phyloP scores from a whole-genome alignment of 2,888 invertebrate genomes.

The Priocnemis perturbator region DNA sequence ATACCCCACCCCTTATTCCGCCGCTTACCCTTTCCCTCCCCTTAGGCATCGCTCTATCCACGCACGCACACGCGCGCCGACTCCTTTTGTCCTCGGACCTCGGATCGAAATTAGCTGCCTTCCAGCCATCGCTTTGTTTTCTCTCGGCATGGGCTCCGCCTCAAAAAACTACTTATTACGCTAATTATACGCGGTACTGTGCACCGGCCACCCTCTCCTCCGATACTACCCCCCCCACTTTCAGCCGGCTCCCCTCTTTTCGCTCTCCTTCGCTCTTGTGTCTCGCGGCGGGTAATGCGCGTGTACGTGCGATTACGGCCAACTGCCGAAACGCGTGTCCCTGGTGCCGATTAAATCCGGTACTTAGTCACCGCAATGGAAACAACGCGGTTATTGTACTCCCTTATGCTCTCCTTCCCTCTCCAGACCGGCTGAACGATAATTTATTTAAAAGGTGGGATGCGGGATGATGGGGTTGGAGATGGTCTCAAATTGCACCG shows the following conservation, averaged over 20 bases:
- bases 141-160: slow-evolving; percentile 64
- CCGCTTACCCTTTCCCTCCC: slow-evolving; percentile 23
- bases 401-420: slow-evolving; percentile 14
- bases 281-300: no score
- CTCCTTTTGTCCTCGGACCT: slow-evolving; percentile 66
- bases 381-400: slow-evolving; percentile 35
- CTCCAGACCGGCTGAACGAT: slow-evolving; percentile 13
- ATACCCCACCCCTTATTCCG: slow-evolving; percentile 19
- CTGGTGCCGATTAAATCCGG: slow-evolving; percentile 57
- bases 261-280: slow-evolving; percentile 32
- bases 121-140: slow-evolving; percentile 71
- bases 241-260: background rate
- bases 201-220: slow-evolving; percentile 33
- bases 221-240: slow-evolving; percentile 25
- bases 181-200: slow-evolving; percentile 71
- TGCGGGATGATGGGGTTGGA: no score
- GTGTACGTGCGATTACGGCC: slow-evolving; percentile 19
- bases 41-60: background rate
- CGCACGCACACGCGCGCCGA: slow-evolving; percentile 41
- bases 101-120: slow-evolving; percentile 72
- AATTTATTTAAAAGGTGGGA: background rate
- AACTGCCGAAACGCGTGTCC: slow-evolving; percentile 66
- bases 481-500: no score
- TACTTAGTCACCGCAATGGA: slow-evolving; percentile 52
- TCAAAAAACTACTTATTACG: slow-evolving; percentile 73